These are phyloP conservation scores for Thaumetopoea pityocampa DNA, from an alignment of 1,140 invertebrate species.

Conservation along the genomic window DNA sequence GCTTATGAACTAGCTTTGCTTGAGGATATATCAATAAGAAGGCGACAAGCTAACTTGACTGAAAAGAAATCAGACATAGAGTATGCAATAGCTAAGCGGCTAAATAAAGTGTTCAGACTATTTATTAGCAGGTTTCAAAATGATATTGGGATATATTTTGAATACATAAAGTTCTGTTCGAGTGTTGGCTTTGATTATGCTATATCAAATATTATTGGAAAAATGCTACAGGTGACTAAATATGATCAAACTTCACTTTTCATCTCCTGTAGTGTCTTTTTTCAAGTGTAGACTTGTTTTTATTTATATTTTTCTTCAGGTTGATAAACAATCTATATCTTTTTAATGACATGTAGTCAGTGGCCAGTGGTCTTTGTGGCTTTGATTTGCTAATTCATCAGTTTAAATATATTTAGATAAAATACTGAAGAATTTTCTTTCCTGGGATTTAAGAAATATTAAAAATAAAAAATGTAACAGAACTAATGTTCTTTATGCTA, in stretches of 20 bases:
- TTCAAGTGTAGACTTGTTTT: too few relatives aligned
- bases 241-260: background rate
- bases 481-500: too few relatives aligned
- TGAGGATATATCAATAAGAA: slow-evolving; percentile 78
- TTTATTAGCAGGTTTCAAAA: slow-evolving; percentile 79
- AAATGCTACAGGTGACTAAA: slow-evolving; percentile 60
- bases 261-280: background rate
- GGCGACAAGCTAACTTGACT: slow-evolving; percentile 75
- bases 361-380: too few relatives aligned
- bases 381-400: too few relatives aligned
- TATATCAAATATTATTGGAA: slow-evolving; percentile 59
- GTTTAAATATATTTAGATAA: too few relatives aligned
- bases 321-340: too few relatives aligned
- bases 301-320: too few relatives aligned
- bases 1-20: slow-evolving; percentile 83
- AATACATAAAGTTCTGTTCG: slow-evolving; percentile 84
- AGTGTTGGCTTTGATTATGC: slow-evolving; percentile 75
- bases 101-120: slow-evolving; percentile 80
- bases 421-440: too few relatives aligned
- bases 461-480: too few relatives aligned
- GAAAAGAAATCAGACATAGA: slow-evolving; percentile 82
- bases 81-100: slow-evolving; percentile 78
- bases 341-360: too few relatives aligned
- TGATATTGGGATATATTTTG: slow-evolving; percentile 83
- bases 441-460: too few relatives aligned